A percentile compares a stretch with the other conserved stretches of the same genome.
Conservation (phyloP, 2,797 vertebrate species). For the Eurystomus glaucurus region DNA sequence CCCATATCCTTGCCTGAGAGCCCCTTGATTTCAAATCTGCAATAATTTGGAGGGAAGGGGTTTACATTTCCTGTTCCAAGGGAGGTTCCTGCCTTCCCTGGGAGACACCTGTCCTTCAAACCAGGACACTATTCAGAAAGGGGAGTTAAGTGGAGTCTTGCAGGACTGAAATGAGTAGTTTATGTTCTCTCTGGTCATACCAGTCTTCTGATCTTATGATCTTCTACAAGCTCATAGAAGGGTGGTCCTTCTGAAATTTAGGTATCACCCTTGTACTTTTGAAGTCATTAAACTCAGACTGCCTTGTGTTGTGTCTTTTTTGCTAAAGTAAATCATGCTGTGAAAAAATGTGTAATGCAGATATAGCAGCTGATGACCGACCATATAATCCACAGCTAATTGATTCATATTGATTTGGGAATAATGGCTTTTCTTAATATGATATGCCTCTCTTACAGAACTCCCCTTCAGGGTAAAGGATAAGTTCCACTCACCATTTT, state of each 20-base stretch:
- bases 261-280: background rate
- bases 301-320: background rate
- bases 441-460: background rate
- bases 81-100: no score
- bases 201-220: background rate
- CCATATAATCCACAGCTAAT: background rate
- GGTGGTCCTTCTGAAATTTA: background rate
- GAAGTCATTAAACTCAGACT: background rate
- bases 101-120: no score
- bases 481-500: background rate
- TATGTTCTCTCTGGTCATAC: background rate
- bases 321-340: background rate
- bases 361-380: background rate
- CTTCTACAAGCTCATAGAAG: background rate
- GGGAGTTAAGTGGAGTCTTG: background rate
- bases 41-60: no score
- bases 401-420: background rate
- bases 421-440: background rate
- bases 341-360: background rate
- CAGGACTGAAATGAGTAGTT: background rate
- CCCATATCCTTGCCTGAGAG: no score
- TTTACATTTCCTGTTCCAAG: no score
- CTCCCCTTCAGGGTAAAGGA: background rate
- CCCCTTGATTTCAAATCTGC: no score
- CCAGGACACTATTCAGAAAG: background rate